Conservation (phyloP, 2,797 vertebrate genomes). For the Rhynchonycteris naso region DNA sequence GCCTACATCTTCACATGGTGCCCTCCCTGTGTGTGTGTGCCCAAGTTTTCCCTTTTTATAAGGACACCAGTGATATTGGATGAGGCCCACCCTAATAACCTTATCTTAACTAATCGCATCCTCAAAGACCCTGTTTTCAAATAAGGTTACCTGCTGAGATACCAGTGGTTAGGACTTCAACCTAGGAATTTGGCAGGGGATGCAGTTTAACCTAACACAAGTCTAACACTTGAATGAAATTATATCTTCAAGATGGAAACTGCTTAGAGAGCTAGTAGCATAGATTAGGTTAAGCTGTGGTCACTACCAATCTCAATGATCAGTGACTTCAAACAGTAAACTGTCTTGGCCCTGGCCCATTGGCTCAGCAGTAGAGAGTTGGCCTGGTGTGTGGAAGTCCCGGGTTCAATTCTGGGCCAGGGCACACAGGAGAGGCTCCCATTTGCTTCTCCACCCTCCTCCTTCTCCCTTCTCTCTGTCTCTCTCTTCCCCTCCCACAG, state of each 20-base stretch:
- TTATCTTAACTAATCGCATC: neutral
- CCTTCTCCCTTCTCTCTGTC: no score
- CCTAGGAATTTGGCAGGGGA: accelerated
- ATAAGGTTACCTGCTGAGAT: neutral
- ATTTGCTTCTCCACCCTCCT: no score
- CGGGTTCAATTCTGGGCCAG: no score
- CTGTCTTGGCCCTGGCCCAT: no score
- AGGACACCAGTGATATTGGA: neutral
- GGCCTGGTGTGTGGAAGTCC: no score
- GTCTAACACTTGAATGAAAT: neutral
- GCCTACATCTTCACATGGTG: neutral
- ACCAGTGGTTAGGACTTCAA: neutral
- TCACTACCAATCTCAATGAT: neutral
- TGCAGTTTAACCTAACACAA: neutral
- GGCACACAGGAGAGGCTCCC: no score
- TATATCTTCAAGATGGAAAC: neutral
- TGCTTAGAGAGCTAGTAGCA: neutral
- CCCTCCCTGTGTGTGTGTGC: neutral
- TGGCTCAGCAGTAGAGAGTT: no score
- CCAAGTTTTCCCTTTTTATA: neutral
- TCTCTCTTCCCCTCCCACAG: no score
- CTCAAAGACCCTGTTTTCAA: neutral
- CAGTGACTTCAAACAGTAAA: neutral
- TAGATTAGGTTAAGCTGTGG: accelerated
- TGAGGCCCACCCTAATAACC: neutral